Percentiles rank a stretch among this genome's conserved stretches.
Evolutionary conservation across 2,888 invertebrate genomes (phyloP).

Genomic region (Diplolepis rosae): DNA sequence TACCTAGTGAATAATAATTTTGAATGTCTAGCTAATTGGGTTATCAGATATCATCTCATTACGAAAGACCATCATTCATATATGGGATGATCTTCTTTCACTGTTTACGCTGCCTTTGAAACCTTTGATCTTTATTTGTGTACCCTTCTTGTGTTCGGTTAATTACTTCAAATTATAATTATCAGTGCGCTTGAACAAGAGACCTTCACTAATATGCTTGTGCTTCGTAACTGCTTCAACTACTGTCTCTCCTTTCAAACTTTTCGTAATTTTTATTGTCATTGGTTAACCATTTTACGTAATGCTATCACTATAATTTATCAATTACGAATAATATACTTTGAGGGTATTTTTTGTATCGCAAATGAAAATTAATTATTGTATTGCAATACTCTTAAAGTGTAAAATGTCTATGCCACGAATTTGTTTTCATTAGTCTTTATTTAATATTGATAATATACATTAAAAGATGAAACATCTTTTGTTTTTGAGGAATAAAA

Average conservation of each 20-base stretch:
- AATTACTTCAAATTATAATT: slow-evolving; percentile 22
- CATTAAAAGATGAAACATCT: too few relatives aligned
- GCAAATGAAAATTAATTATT: too few relatives aligned
- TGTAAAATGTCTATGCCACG: too few relatives aligned
- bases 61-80: neutral
- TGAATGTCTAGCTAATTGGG: neutral
- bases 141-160: neutral
- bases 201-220: neutral
- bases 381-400: too few relatives aligned
- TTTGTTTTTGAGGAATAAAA: too few relatives aligned
- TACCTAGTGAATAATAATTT: too few relatives aligned
- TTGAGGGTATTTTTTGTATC: too few relatives aligned
- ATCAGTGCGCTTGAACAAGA: neutral
- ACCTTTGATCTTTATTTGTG: neutral
- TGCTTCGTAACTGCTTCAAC: neutral
- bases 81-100: neutral
- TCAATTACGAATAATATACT: too few relatives aligned
- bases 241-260: neutral
- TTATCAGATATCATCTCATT: slow-evolving; percentile 1
- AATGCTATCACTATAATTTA: too few relatives aligned
- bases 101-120: neutral
- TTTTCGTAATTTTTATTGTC: neutral
- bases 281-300: too few relatives aligned
- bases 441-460: too few relatives aligned
- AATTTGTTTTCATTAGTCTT: too few relatives aligned